Evolutionary conservation across 1,140 invertebrate species (phyloP).

Genomic region (Drosophila kurseongensis): DNA sequence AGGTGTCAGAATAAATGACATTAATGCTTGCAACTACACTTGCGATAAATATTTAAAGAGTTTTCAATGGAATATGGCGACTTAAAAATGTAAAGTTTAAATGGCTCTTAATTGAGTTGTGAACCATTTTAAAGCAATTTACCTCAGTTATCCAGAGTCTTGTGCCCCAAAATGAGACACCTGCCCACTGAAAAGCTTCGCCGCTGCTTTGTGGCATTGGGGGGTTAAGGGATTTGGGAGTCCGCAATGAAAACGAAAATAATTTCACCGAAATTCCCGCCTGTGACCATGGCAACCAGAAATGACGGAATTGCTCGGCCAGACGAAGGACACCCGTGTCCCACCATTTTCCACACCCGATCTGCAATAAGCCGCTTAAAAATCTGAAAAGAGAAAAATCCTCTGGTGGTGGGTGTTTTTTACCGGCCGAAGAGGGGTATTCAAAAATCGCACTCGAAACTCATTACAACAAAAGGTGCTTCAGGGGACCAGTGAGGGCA

Average conservation of each 20-base stretch:
- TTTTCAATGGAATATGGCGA: no score
- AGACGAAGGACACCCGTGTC: slow-evolving; percentile 9
- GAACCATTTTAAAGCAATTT: slow-evolving; percentile 16
- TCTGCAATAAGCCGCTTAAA: slow-evolving; percentile 70
- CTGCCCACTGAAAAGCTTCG: slow-evolving; percentile 13
- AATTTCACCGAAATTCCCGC: slow-evolving; percentile 41
- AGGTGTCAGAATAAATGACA: no score
- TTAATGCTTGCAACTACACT: no score
- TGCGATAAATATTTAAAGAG: no score
- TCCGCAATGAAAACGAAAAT: slow-evolving; percentile 54
- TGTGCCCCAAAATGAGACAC: slow-evolving; percentile 13
- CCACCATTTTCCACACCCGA: neutral
- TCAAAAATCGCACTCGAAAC: slow-evolving; percentile 76
- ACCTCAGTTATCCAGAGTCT: neutral
- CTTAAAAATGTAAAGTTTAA: no score
- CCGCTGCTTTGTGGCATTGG: slow-evolving; percentile 8
- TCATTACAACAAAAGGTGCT: slow-evolving; percentile 82
- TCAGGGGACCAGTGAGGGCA: slow-evolving; percentile 44
- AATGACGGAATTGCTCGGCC: slow-evolving; percentile 25
- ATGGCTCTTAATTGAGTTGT: neutral
- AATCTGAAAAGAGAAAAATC: slow-evolving; percentile 33
- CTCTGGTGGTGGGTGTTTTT: slow-evolving; percentile 5
- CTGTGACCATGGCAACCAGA: slow-evolving; percentile 52
- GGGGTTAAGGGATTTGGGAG: slow-evolving; percentile 31
- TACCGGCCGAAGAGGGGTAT: slow-evolving; percentile 34